Evolutionary conservation across 2,888 invertebrate genomes (phyloP).

Genomic region (Metalampra italica): DNA sequence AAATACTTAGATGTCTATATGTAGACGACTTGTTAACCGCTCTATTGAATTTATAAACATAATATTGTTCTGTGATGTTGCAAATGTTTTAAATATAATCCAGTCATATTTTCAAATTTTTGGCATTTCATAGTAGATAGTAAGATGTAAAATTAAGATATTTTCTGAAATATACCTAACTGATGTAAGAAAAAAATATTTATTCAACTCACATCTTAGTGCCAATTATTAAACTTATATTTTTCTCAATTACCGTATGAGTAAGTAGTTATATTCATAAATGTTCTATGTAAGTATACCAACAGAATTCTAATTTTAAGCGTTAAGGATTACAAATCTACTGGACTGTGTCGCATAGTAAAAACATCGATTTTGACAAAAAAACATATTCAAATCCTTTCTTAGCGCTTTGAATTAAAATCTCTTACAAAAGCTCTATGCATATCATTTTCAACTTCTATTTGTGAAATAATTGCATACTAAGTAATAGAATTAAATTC

Average conservation of each 20-base stretch:
- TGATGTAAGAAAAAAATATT: slow-evolving; percentile 18
- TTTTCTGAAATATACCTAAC: slow-evolving; percentile 4
- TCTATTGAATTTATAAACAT: slow-evolving; percentile 28
- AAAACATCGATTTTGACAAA: not conserved
- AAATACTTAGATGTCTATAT: no score
- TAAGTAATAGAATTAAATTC: slow-evolving; percentile 15
- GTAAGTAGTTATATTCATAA: slow-evolving; percentile 2
- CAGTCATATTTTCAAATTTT: slow-evolving; percentile 9
- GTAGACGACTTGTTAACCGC: slow-evolving; percentile 19
- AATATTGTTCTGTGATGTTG: slow-evolving; percentile 15
- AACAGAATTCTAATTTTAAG: slow-evolving; percentile 3
- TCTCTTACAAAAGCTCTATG: slow-evolving; percentile 9
- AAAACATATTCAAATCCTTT: not conserved
- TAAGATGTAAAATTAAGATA: slow-evolving; percentile 16
- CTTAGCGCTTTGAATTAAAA: slow-evolving; percentile 1
- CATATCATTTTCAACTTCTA: slow-evolving; percentile 39
- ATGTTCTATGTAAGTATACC: slow-evolving; percentile 8
- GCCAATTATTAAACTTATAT: slow-evolving; percentile 48
- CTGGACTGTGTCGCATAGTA: not conserved
- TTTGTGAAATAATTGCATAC: slow-evolving; percentile 17
- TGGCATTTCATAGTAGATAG: slow-evolving; percentile 26
- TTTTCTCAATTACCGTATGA: slow-evolving; percentile 21
- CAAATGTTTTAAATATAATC: not conserved
- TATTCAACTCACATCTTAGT: slow-evolving; percentile 39
- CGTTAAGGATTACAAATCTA: not conserved